These are phyloP conservation scores for Odontothrips loti DNA, from an alignment of 2,888 invertebrate species.

Conservation along the genomic window DNA sequence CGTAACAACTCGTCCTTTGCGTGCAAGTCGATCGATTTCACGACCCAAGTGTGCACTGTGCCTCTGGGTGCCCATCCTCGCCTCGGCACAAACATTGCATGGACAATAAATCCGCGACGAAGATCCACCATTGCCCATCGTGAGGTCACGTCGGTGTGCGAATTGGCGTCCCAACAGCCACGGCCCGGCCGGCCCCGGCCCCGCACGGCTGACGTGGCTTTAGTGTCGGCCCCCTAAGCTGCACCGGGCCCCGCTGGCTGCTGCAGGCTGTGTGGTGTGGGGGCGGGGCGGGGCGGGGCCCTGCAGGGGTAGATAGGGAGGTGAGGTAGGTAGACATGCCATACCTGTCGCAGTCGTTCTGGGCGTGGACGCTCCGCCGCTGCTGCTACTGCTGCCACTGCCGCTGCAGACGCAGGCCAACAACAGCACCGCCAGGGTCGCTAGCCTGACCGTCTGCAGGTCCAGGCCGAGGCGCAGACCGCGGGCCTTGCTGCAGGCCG, in stretches of 20 bases:
- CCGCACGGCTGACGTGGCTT: background rate
- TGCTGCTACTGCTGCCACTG: background rate
- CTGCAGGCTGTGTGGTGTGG: background rate
- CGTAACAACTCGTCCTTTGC: too few relatives aligned
- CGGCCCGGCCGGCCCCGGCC: background rate
- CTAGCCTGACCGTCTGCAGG: background rate
- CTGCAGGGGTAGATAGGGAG: background rate
- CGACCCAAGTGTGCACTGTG: too few relatives aligned
- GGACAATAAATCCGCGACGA: too few relatives aligned
- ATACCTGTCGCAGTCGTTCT: conserved; percentile 20
- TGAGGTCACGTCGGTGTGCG: too few relatives aligned
- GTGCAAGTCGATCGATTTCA: too few relatives aligned
- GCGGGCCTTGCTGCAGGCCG: too few relatives aligned
- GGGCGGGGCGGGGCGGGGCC: background rate
- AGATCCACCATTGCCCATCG: too few relatives aligned
- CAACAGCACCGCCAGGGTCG: background rate
- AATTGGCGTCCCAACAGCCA: too few relatives aligned
- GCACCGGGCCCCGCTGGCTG: too few relatives aligned
- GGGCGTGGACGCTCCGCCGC: background rate
- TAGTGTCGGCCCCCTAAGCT: background rate
- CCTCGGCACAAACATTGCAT: too few relatives aligned
- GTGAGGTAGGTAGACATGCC: conserved; percentile 8
- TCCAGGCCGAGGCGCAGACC: too few relatives aligned
- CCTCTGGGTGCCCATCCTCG: too few relatives aligned
- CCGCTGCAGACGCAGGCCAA: background rate